Conservation (phyloP, 1,140 invertebrate species). For the Hesperophylax magnus region DNA sequence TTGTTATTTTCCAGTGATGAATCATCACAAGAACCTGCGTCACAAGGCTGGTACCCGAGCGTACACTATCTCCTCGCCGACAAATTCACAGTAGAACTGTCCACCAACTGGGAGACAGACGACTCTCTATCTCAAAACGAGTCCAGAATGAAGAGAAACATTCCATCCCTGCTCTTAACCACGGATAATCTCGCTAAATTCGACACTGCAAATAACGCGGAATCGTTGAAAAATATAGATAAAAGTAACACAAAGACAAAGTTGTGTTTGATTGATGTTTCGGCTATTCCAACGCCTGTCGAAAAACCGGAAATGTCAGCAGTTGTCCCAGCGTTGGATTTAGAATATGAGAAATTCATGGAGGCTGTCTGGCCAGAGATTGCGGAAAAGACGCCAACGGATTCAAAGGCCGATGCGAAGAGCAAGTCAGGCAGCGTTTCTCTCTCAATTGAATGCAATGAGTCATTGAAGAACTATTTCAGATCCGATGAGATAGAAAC, state of each 20-base stretch:
- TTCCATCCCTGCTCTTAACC: not conserved
- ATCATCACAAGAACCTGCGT: not conserved
- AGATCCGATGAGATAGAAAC: not conserved
- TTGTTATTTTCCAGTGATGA: not conserved
- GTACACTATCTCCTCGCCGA: conserved; percentile 34
- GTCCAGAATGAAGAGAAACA: not conserved
- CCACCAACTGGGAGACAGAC: conserved; percentile 55
- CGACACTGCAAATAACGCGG: conserved; percentile 6
- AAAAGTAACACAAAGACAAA: not conserved
- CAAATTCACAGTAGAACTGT: conserved; percentile 43
- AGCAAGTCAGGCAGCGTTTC: not conserved
- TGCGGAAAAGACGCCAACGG: not conserved
- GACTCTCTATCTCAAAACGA: conserved; percentile 47
- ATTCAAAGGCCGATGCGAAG: not conserved
- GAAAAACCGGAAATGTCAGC: not conserved
- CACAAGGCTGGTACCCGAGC: conserved; percentile 48
- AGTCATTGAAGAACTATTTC: conserved; percentile 4
- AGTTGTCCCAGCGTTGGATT: conserved; percentile 34
- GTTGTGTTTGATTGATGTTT: conserved; percentile 8
- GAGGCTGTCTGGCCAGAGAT: conserved; percentile 53
- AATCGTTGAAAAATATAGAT: not conserved
- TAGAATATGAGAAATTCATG: conserved; percentile 56
- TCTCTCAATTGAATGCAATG: not conserved
- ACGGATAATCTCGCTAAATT: conserved; percentile 34
- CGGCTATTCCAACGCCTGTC: conserved; percentile 15